phyloP scores from a whole-genome alignment of 1,140 invertebrate species.

The Monochamus saltuarius region DNA sequence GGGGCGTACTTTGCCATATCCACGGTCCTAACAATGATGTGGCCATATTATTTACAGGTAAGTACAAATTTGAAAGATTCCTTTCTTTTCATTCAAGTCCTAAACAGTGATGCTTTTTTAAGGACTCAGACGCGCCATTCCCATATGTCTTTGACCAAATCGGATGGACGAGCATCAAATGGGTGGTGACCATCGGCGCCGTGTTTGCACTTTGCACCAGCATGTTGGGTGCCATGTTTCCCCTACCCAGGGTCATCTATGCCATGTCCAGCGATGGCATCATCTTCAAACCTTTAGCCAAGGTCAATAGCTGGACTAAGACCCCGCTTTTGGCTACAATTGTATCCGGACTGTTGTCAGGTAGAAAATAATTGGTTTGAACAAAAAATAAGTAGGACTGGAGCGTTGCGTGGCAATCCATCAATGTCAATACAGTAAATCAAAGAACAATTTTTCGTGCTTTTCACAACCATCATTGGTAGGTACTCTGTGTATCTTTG shows the following conservation, averaged over 20 bases:
- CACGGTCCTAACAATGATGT: constrained; percentile 87
- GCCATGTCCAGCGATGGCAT: constrained; percentile 86
- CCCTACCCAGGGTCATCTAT: constrained; percentile 80
- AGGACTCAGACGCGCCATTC: constrained; percentile 69
- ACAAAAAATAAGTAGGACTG: no score
- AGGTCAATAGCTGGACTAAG: constrained; percentile 67
- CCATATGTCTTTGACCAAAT: constrained; percentile 70
- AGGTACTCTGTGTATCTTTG: no score
- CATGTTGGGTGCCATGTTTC: constrained; percentile 83
- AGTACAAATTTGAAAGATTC: background rate
- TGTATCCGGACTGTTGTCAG: constrained; percentile 75
- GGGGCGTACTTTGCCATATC: constrained; percentile 85
- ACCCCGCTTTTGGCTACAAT: constrained; percentile 82
- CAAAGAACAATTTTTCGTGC: no score
- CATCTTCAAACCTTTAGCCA: constrained; percentile 72
- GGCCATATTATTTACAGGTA: constrained; percentile 85
- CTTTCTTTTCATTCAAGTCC: background rate
- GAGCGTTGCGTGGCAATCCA: no score
- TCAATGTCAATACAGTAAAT: no score
- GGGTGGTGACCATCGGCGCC: constrained; percentile 77
- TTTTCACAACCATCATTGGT: no score
- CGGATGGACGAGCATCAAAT: constrained; percentile 71
- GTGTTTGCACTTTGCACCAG: constrained; percentile 75
- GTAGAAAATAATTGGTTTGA: constrained; percentile 47
- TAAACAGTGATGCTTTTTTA: constrained; percentile 21